Percentiles rank a stretch among this genome's conserved stretches.
Evolutionary conservation across 2,113 vertebrate genomes (phyloP).

Genomic region (Oceanodroma tethys): DNA sequence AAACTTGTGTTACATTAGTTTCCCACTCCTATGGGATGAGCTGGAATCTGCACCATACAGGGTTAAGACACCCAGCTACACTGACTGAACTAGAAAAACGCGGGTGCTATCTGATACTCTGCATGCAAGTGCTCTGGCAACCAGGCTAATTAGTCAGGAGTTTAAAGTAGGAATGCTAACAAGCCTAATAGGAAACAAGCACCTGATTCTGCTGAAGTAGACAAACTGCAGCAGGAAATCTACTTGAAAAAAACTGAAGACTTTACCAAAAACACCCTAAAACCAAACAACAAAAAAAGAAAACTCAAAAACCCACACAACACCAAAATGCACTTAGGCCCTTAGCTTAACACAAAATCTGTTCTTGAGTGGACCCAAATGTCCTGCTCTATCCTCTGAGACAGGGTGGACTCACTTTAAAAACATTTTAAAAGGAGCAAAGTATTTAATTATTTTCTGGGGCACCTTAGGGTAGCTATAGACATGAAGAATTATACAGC

Average conservation of each 20-base stretch:
- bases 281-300: not conserved
- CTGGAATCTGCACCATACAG: not conserved
- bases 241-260: not conserved
- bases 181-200: constrained; percentile 10
- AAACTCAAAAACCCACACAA: not conserved
- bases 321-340: not conserved
- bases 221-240: not conserved
- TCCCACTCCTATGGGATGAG: not conserved
- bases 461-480: not conserved
- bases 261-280: not conserved
- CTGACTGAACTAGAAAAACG: not conserved
- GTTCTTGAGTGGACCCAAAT: not conserved
- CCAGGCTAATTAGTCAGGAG: constrained; percentile 42
- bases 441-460: not conserved
- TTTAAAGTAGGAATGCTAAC: constrained; percentile 21
- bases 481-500: not conserved
- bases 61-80: constrained; percentile 5
- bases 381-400: not conserved
- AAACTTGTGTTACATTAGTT: not conserved
- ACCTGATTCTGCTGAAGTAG: constrained; percentile 21
- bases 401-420: fast-evolving
- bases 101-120: not conserved
- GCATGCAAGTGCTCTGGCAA: constrained; percentile 27
- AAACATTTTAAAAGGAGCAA: not conserved
- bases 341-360: not conserved